phyloP scores from a whole-genome alignment of 1,140 invertebrate species.

The Trissolcus basalis region DNA sequence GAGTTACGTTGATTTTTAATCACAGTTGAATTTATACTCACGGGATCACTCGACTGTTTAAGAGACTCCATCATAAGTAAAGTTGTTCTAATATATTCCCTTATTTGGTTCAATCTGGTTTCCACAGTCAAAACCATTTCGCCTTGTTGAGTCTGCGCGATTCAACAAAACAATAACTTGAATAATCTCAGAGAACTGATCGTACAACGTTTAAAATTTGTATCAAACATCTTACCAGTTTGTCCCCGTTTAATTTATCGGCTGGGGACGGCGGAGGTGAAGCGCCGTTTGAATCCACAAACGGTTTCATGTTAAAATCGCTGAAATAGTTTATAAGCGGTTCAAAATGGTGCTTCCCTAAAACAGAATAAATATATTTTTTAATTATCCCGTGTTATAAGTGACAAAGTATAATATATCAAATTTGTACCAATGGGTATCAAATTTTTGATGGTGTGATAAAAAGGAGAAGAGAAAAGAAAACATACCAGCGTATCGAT shows the following conservation, averaged over 20 bases:
- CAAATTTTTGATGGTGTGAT: no score
- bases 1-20: no score
- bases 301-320: constrained; percentile 62
- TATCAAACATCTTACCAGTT: constrained; percentile 60
- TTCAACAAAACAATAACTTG: no score
- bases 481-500: no score
- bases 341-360: not conserved
- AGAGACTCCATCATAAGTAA: constrained; percentile 80
- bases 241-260: constrained; percentile 68
- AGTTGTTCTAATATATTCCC: constrained; percentile 80
- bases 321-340: constrained; percentile 5
- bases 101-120: constrained; percentile 78
- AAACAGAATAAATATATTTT: no score
- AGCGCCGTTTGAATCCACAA: constrained; percentile 61
- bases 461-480: no score
- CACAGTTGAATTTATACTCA: no score
- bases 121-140: constrained; percentile 72
- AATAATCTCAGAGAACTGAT: no score
- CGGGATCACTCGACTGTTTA: constrained; percentile 79
- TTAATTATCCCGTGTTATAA: no score
- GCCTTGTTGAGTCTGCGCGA: constrained; percentile 74
- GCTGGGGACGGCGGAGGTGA: constrained; percentile 53
- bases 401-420: no score
- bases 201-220: no score
- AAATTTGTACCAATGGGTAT: no score